Evolutionary conservation across 2,797 vertebrate genomes (phyloP), one percentile per base, ranked within the genome.

Genomic region (Neosilurus hyrtlii): DNA sequence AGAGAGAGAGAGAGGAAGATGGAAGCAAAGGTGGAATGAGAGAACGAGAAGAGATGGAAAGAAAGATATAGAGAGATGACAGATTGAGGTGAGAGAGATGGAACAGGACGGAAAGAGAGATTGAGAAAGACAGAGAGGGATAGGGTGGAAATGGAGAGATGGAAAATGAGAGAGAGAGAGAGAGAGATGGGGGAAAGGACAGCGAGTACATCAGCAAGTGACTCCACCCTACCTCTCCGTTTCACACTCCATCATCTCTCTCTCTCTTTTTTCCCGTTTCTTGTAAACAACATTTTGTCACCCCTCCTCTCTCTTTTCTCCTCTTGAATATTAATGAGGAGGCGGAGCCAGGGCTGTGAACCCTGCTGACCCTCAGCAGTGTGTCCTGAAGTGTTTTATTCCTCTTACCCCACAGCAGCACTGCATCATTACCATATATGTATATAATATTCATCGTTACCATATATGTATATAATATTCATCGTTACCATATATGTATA

Each of bases 271-370:
- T 26, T 15, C 11, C 37, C 43, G 49, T 57, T 12, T 70, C 9
- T 9, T 4, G 26, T 11, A 26, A 0, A 26, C 30, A 67, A 35
- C 61, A 78, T 30, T 22, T 77, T 62, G 57, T 26, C 37, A 78
- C 67, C 61, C 43, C 18, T 49, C 22, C 22, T 70, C 14, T 26
- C n/a, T 81, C 81, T 67, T 54, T 87, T 75, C 68, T 67, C 62
- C 72, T 73, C 54, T 85, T 86, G 73, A 80, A 84, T 86, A 88
- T 84, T 84, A 73, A 87, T 85, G 78, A 35, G 20, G 22, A 68
- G 72, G 51, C 61, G 71, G n/a, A 74, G 81, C 81, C 65, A 54
- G 61, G 7, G n/a, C 73, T 75, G 67, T 35, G 81, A 68, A 43
- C 37, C 37, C 37, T 43, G 49, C 0, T 14, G 70, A 72, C 70